Conservation (phyloP, 2,888 invertebrate genomes). For the Dysmachus trigonus region DNA sequence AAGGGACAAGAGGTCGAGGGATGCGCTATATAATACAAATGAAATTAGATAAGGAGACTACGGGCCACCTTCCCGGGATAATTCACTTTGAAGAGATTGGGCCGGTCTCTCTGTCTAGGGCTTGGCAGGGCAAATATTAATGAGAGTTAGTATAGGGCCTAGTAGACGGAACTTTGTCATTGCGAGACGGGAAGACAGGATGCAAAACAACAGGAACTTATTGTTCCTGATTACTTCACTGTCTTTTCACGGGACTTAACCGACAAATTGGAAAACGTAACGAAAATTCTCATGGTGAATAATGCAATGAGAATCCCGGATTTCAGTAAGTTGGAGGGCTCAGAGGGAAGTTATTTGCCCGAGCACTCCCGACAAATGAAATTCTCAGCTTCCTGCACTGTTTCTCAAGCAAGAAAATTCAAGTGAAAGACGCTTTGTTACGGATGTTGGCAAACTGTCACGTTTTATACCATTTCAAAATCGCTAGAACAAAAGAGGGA, state of each 20-base stretch:
- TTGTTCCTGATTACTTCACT: constrained; percentile 37
- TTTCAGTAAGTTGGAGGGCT: not conserved
- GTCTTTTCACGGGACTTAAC: constrained; percentile 34
- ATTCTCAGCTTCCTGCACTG: not conserved
- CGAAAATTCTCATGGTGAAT: constrained; percentile 23
- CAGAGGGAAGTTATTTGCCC: not conserved
- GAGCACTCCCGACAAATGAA: constrained; percentile 10
- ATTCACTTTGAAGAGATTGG: constrained; percentile 49
- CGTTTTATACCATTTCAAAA: not conserved
- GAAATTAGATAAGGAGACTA: constrained; percentile 4
- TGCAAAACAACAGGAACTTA: not conserved
- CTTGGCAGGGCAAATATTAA: constrained; percentile 2
- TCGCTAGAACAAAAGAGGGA: not conserved
- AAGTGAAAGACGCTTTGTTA: not conserved
- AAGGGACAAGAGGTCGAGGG: not conserved
- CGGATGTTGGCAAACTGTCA: constrained; percentile 4
- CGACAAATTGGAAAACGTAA: constrained; percentile 35
- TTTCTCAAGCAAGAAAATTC: not conserved
- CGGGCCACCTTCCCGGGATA: not conserved
- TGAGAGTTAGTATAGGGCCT: constrained; percentile 29
- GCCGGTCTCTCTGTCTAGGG: not conserved
- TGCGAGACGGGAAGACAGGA: not conserved
- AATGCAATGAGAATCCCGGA: not conserved
- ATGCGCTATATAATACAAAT: not conserved
- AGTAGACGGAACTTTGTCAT: not conserved